A percentile compares a stretch with the other conserved stretches of the same genome.
These are phyloP conservation scores for Eueides isabella DNA, from an alignment of 1,140 invertebrate species.

Conservation along the genomic window DNA sequence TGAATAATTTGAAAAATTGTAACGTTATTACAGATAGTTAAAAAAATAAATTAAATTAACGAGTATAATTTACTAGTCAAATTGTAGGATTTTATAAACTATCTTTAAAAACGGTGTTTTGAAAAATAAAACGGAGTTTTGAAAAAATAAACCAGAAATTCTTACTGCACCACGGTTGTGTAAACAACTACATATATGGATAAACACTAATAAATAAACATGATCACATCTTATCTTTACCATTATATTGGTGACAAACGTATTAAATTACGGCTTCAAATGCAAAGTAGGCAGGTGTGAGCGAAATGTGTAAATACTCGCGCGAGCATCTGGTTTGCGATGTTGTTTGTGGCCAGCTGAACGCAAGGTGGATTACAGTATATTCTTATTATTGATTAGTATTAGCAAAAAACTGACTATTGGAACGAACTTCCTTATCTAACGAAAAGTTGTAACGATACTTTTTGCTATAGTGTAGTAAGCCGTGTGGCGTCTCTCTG, in stretches of 20 bases:
- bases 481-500: too few species aligned
- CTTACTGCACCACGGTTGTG: not conserved
- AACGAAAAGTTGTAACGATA: too few species aligned
- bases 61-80: too few species aligned
- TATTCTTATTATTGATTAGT: not conserved
- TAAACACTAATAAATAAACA: not conserved
- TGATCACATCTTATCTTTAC: not conserved
- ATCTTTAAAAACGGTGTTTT: too few species aligned
- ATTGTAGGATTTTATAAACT: too few species aligned
- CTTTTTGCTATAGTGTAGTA: too few species aligned
- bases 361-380: slow-evolving; percentile 31
- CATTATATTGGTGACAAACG: not conserved
- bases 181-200: not conserved
- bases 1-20: too few species aligned
- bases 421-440: too few species aligned
- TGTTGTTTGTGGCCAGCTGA: slow-evolving; percentile 26
- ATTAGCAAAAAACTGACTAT: not conserved
- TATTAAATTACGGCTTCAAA: not conserved
- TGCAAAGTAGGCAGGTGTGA: slow-evolving; percentile 29
- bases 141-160: too few species aligned
- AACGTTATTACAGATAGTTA: too few species aligned
- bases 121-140: too few species aligned
- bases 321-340: slow-evolving; percentile 30
- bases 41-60: too few species aligned
- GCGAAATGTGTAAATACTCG: slow-evolving; percentile 30